phyloP scores from a whole-genome alignment of 2,797 vertebrate genomes.

The Poeciliopsis presidionis region DNA sequence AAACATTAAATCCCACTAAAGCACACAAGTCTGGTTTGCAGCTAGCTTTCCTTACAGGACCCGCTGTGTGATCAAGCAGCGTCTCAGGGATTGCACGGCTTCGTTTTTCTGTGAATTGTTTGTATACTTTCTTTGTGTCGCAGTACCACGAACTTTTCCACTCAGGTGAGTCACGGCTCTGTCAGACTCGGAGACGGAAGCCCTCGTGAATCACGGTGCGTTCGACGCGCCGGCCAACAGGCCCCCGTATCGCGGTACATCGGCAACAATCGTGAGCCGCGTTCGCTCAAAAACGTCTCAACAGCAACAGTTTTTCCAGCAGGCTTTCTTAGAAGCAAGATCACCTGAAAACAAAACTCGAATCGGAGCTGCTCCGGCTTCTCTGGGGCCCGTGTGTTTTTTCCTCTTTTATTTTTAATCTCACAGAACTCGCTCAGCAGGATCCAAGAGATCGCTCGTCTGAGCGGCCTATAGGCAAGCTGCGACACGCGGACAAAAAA shows the following conservation, averaged over 20 bases:
- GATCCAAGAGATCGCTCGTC: constrained; percentile 51
- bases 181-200: constrained; percentile 5
- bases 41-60: no score
- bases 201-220: constrained; percentile 14
- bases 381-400: constrained; percentile 34
- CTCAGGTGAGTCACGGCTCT: constrained; percentile 61
- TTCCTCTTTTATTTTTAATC: constrained; percentile 49
- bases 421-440: constrained; percentile 72
- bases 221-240: constrained; percentile 18
- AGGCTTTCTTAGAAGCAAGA: not conserved
- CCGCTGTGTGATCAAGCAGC: not conserved
- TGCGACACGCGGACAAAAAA: constrained; percentile 51
- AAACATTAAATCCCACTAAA: not conserved
- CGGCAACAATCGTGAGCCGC: not conserved
- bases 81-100: constrained; percentile 13
- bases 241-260: constrained; percentile 5
- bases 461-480: constrained; percentile 58
- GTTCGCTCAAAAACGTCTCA: not conserved
- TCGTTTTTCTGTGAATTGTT: constrained; percentile 25
- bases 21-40: not conserved
- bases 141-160: constrained; percentile 45
- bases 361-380: constrained; percentile 1
- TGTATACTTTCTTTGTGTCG: constrained; percentile 45
- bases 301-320: no score
- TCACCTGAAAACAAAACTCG: constrained; percentile 17